Evolutionary conservation across 2,113 vertebrate species (phyloP), one percentile per base, ranked within the genome.

Genomic region (Passer domesticus): DNA sequence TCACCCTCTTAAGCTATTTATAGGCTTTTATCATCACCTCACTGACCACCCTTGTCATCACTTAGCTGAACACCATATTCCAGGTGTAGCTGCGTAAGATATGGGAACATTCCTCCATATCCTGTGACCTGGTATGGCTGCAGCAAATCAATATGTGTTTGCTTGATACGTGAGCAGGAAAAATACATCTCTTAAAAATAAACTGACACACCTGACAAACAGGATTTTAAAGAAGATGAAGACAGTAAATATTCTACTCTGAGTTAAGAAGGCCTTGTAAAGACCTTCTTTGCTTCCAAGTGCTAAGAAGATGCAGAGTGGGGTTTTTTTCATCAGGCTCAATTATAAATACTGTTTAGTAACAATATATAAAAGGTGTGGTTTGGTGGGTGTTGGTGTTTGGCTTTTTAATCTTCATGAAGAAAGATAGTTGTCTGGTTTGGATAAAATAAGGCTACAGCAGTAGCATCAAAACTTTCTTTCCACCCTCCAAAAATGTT

Each of bases 21-120:
- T 96, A 96, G 87, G 35, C 37, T 87, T 96, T 97, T 96, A 94
- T 95, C 93, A 90, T 80, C 84, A 92, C 68, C 58, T 87, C 70
- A 25, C 62, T 89, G 95, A 73, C 93, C 91, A 92, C 92, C 72
- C 90, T 91, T 95, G 87, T 96, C 92, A 96, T 86, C 93, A 18
- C 84, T 84, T 69, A 92, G 82, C 55, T 37, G 76, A 95, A 83
- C 87, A 77, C 92, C 47, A 60, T 94, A 88, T 72, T 94, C 89
- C 87, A 96, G 92, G 93, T 96, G 90, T 94, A 89, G 87, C 90
- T 80, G 47, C 1, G 0, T 25, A 83, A 92, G 73, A 78, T 46
- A 80, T 0, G 19, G 88, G 24, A 67, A 56, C 1, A 13, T 79
- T 95, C 63, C 44, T 37, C 58, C 1, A 0, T 35, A 77, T 22